phyloP scores from a whole-genome alignment of 2,797 vertebrate genomes.

The Lindbergichthys nudifrons region DNA sequence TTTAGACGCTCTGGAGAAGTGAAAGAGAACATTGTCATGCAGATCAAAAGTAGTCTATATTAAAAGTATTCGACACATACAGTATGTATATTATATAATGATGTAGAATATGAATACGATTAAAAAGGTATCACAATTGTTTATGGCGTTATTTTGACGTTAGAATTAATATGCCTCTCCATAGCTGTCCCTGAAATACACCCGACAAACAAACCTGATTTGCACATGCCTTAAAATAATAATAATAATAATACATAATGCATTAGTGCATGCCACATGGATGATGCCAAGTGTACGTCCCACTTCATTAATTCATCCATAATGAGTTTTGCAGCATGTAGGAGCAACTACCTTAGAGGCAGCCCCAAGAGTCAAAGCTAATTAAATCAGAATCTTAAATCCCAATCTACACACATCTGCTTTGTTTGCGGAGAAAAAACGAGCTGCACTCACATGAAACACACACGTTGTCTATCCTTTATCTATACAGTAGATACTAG shows the following conservation, averaged over 20 bases:
- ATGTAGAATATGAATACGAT: conserved; percentile 14
- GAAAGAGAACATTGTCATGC: conserved; percentile 26
- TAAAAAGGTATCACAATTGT: conserved; percentile 5
- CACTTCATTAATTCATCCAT: conserved; percentile 84
- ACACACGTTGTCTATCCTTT: conserved; percentile 9
- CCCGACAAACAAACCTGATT: conserved; percentile 62
- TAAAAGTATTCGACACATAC: neutral
- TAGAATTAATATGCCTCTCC: conserved; percentile 35
- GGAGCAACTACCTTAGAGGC: conserved; percentile 79
- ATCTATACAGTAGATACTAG: neutral
- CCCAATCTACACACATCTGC: conserved; percentile 75
- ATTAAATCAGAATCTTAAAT: conserved; percentile 83
- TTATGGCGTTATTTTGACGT: conserved; percentile 13
- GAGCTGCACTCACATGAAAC: conserved; percentile 26
- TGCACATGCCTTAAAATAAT: conserved; percentile 66
- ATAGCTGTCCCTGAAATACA: conserved; percentile 46
- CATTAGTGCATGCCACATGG: conserved; percentile 75
- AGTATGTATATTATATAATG: neutral
- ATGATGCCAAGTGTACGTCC: conserved; percentile 79
- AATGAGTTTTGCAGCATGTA: conserved; percentile 82
- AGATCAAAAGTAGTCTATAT: conserved; percentile 42
- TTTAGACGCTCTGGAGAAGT: neutral
- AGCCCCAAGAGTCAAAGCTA: conserved; percentile 76
- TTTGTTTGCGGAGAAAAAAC: conserved; percentile 73
- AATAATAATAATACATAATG: conserved; percentile 81